These are phyloP conservation scores for Eptesicus fuscus DNA, from an alignment of 2,113 vertebrate genomes.

Conservation along the genomic window DNA sequence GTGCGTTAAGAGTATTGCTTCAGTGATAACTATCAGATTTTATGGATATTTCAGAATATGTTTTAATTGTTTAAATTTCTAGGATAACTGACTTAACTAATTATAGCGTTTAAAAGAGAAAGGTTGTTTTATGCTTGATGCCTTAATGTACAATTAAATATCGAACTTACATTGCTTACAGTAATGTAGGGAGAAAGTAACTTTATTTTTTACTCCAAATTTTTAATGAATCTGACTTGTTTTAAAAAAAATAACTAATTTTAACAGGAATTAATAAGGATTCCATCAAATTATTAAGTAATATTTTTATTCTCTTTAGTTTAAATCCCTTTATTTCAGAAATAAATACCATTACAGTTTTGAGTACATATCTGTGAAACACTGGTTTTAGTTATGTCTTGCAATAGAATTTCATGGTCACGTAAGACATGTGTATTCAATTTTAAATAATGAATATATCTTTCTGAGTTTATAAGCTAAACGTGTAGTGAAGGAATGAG, in stretches of 20 bases:
- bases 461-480: not conserved
- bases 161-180: constrained; percentile 60
- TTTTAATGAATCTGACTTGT: not conserved
- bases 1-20: constrained; percentile 30
- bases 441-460: constrained; percentile 6
- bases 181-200: constrained; percentile 7
- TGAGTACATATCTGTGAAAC: not conserved
- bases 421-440: not conserved
- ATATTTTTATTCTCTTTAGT: not conserved
- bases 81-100: constrained; percentile 9
- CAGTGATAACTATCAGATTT: constrained; percentile 42
- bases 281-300: not conserved
- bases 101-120: constrained; percentile 30
- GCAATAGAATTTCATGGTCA: not conserved
- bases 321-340: not conserved
- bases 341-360: not conserved
- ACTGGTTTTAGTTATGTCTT: not conserved
- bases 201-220: not conserved
- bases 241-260: not conserved
- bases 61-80: constrained; percentile 53
- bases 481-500: not conserved
- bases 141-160: constrained; percentile 17
- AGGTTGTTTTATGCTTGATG: constrained; percentile 22
- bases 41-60: constrained; percentile 39
- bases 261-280: not conserved